These are phyloP conservation scores for Lamprotornis superbus DNA, from an alignment of 2,113 vertebrate species.

Conservation along the genomic window DNA sequence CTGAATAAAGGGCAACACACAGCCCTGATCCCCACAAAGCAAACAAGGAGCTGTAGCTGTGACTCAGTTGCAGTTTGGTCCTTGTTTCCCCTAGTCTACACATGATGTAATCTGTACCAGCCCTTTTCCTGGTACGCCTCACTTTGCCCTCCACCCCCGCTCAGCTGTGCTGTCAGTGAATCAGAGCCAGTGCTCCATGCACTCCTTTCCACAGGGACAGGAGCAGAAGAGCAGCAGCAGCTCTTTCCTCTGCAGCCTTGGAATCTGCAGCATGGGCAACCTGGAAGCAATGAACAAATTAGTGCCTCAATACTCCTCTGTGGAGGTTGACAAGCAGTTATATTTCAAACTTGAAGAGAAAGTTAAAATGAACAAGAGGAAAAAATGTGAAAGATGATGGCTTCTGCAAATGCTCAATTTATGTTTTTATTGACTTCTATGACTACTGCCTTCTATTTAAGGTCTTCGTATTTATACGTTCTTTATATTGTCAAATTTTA, in stretches of 20 bases:
- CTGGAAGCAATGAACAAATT: neutral
- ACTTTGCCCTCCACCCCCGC: neutral
- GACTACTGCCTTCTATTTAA: neutral
- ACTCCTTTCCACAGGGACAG: neutral
- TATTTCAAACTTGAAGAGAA: neutral
- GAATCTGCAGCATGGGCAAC: neutral
- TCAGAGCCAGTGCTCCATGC: neutral
- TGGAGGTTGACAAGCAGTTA: neutral
- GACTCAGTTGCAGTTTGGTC: neutral
- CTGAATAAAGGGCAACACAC: neutral
- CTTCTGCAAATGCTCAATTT: neutral
- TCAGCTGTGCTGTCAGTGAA: neutral
- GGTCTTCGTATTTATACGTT: neutral
- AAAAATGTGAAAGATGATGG: neutral
- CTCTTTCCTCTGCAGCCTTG: neutral
- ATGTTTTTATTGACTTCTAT: neutral
- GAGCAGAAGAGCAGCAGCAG: neutral
- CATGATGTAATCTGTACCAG: slow-evolving; percentile 33
- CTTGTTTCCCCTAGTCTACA: neutral
- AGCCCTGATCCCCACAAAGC: neutral
- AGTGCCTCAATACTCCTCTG: fast-evolving
- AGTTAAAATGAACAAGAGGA: neutral
- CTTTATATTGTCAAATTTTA: neutral
- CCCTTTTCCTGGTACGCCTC: slow-evolving; percentile 3
- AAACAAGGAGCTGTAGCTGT: neutral